Evolutionary conservation across 1,140 invertebrate genomes (phyloP).

Genomic region (Pseudachorutes palmiensis): DNA sequence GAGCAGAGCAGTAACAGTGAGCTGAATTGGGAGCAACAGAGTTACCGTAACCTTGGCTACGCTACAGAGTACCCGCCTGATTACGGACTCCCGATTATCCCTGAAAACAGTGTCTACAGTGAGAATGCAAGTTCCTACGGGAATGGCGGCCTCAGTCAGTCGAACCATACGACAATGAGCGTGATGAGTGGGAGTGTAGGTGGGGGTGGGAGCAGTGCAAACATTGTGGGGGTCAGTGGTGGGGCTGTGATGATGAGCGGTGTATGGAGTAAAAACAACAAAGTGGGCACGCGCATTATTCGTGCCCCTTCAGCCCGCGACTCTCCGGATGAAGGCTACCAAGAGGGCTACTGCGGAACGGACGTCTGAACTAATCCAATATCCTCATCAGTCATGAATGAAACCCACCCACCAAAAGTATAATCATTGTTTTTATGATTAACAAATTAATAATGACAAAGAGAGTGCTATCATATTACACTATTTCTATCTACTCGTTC

Average conservation of each 20-base stretch:
- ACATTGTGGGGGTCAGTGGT: constrained; percentile 48
- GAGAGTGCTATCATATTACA: too few species aligned
- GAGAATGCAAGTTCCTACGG: constrained; percentile 30
- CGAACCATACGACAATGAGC: constrained; percentile 25
- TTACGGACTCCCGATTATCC: constrained; percentile 63
- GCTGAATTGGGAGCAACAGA: constrained; percentile 37
- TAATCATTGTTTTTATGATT: too few species aligned
- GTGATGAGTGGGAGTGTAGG: constrained; percentile 53
- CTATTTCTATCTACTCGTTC: too few species aligned
- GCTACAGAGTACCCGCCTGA: constrained; percentile 59
- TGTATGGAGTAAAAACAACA: constrained; percentile 41
- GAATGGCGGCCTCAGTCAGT: neutral
- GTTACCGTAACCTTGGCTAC: constrained; percentile 37
- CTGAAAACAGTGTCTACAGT: constrained; percentile 40
- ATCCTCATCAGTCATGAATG: too few species aligned
- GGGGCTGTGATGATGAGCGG: constrained; percentile 67
- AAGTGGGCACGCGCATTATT: constrained; percentile 59
- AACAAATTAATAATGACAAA: too few species aligned
- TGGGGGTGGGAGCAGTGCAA: constrained; percentile 66
- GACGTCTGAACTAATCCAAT: constrained; percentile 74
- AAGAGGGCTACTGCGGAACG: constrained; percentile 75
- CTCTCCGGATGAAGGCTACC: constrained; percentile 80
- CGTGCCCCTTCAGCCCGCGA: constrained; percentile 57
- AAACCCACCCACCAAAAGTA: too few species aligned
- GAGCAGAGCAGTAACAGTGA: constrained; percentile 36